These are phyloP conservation scores for Blera fallax DNA, from an alignment of 2,888 invertebrate genomes.

Conservation along the genomic window DNA sequence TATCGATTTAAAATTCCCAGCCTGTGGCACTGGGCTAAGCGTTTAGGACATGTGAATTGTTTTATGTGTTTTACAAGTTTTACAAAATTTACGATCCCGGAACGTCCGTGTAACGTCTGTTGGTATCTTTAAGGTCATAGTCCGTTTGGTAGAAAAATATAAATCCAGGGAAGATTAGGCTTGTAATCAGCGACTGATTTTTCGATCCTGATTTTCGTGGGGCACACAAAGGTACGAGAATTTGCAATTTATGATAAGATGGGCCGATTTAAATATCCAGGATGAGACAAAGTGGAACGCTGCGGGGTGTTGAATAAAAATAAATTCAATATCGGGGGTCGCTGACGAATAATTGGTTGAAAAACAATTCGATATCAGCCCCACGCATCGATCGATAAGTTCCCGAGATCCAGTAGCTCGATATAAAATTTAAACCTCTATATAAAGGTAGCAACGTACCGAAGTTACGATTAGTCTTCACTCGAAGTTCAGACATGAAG, in stretches of 20 bases:
- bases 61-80: not conserved
- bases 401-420: not conserved
- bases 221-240: not conserved
- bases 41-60: not conserved
- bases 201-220: not conserved
- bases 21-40: not conserved
- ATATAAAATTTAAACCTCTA: not conserved
- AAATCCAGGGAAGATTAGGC: not conserved
- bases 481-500: slow-evolving; percentile 8
- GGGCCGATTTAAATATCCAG: not conserved
- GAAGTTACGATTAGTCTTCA: not conserved
- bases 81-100: not conserved
- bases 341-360: not conserved
- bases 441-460: not conserved
- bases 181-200: not conserved
- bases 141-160: not conserved
- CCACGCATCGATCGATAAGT: not conserved
- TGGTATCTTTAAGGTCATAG: not conserved
- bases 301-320: not conserved
- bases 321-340: not conserved
- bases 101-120: not conserved
- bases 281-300: not conserved
- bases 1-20: not conserved
- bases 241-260: not conserved
- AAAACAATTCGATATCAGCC: not conserved